These are phyloP conservation scores for Cheracebus regulus DNA, from an alignment of 2,797 vertebrate genomes.

Conservation along the genomic window DNA sequence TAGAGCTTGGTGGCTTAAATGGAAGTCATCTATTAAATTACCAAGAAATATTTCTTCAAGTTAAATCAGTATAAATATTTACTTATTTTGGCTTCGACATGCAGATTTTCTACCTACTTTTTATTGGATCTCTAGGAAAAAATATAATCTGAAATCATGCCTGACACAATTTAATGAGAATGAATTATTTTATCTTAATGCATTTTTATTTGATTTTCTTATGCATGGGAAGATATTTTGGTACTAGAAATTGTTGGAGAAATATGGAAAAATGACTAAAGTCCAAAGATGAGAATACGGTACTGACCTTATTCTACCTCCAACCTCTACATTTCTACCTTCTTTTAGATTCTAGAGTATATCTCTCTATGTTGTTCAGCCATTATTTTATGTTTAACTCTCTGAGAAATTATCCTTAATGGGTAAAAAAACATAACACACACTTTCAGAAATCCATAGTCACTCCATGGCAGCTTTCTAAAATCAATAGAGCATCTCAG, in stretches of 20 bases:
- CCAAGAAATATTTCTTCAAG: conserved; percentile 31
- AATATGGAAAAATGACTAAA: conserved; percentile 7
- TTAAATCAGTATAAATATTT: conserved; percentile 41
- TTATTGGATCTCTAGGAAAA: conserved; percentile 44
- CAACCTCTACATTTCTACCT: background rate
- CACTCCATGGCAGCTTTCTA: background rate
- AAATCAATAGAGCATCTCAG: conserved; percentile 36
- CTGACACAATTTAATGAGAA: conserved; percentile 56
- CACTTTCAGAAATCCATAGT: background rate
- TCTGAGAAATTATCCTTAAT: background rate
- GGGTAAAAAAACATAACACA: background rate
- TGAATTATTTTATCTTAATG: conserved; percentile 6
- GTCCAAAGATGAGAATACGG: background rate
- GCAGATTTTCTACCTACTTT: conserved; percentile 44
- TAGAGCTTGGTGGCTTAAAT: conserved; percentile 55
- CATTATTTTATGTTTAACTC: background rate
- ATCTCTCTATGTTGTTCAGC: background rate
- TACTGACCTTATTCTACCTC: background rate
- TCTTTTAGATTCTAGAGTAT: background rate
- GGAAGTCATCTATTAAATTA: conserved; percentile 33
- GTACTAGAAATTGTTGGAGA: background rate
- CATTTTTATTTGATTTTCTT: conserved; percentile 33
- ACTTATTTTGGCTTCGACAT: background rate
- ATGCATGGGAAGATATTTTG: background rate
- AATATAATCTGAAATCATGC: conserved; percentile 62